Conservation (phyloP, 2,888 invertebrate genomes). For the Zhuqinia jingwanae region DNA sequence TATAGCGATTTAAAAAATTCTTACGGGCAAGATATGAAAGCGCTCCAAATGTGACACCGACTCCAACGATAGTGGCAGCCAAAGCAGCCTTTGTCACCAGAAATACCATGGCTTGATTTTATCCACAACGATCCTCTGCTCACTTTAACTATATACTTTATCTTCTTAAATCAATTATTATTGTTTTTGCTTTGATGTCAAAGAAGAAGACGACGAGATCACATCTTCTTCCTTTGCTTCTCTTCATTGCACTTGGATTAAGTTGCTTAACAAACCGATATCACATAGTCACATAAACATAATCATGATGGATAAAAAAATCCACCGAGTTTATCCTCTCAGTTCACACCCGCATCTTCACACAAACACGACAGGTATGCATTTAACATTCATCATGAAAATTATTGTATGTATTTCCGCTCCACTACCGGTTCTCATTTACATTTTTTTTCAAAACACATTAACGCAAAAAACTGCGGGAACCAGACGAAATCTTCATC, state of each 20-base stretch:
- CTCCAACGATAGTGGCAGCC: slow-evolving; percentile 56
- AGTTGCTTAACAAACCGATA: neutral
- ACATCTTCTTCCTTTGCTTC: slow-evolving; percentile 28
- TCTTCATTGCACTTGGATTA: slow-evolving; percentile 45
- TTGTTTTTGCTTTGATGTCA: neutral
- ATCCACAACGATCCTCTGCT: neutral
- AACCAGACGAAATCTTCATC: slow-evolving; percentile 22
- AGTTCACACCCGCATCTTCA: neutral
- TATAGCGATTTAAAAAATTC: too few species aligned
- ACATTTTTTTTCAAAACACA: neutral
- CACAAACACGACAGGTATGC: neutral
- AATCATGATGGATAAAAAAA: neutral
- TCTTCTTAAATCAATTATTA: neutral
- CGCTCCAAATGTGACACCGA: slow-evolving; percentile 60
- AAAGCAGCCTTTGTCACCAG: slow-evolving; percentile 58
- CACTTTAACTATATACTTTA: neutral
- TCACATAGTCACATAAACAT: neutral
- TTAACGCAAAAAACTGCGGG: slow-evolving; percentile 8
- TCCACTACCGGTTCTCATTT: neutral
- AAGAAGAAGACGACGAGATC: neutral
- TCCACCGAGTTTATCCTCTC: neutral
- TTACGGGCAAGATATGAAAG: slow-evolving; percentile 54
- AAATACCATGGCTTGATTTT: slow-evolving; percentile 44
- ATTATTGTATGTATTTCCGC: neutral
- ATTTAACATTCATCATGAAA: neutral